These are phyloP conservation scores for Eretmochelys imbricata DNA, from an alignment of 2,113 vertebrate species.

Conservation along the genomic window DNA sequence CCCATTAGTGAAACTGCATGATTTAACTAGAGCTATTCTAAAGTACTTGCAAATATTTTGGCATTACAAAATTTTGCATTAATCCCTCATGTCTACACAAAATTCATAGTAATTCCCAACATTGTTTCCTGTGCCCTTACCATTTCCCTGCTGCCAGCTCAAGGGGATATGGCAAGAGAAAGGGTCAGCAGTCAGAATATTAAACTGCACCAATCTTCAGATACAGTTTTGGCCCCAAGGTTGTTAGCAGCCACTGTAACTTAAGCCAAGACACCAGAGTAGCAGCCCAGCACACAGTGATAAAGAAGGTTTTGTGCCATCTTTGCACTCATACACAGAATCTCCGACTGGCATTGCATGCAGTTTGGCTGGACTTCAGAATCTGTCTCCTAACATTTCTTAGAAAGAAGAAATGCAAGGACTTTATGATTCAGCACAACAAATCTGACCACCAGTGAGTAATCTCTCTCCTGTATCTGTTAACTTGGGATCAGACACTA, in stretches of 20 bases:
- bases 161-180: neutral
- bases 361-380: neutral
- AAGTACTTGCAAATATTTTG: neutral
- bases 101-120: neutral
- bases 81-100: neutral
- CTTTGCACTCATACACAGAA: neutral
- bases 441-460: neutral
- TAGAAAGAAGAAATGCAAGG: neutral
- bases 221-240: neutral
- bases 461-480: slow-evolving; percentile 12
- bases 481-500: neutral
- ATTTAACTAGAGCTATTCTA: neutral
- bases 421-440: slow-evolving; percentile 14
- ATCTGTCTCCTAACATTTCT: neutral
- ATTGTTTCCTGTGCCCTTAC: accelerated
- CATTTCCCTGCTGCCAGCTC: neutral
- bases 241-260: neutral
- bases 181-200: neutral
- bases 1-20: neutral
- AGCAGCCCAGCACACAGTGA: accelerated
- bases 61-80: neutral
- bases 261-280: neutral
- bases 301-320: neutral
- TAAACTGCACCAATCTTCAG: neutral
- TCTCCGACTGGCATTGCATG: accelerated